Evolutionary conservation across 2,797 vertebrate species (phyloP).

Genomic region (Pagetopsis macropterus): DNA sequence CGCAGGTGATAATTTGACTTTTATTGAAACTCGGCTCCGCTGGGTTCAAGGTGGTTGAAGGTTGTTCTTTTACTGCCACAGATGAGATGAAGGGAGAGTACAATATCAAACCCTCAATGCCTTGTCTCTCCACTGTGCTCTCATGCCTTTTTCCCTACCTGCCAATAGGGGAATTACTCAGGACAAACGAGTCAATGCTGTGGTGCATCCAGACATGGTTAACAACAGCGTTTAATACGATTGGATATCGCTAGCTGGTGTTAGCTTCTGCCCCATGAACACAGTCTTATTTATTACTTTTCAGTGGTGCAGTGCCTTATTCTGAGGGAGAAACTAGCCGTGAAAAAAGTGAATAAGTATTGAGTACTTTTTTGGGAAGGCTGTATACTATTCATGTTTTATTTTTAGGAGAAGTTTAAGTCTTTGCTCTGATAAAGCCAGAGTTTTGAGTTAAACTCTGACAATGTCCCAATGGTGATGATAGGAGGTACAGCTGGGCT

Average conservation of each 20-base stretch:
- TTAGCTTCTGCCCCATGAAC: slow-evolving; percentile 38
- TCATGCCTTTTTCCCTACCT: slow-evolving; percentile 44
- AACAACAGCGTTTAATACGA: slow-evolving; percentile 72
- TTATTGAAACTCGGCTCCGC: slow-evolving; percentile 82
- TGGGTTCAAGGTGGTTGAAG: slow-evolving; percentile 82
- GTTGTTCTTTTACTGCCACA: slow-evolving; percentile 67
- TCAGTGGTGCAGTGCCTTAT: slow-evolving; percentile 27
- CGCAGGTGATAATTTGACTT: slow-evolving; percentile 78
- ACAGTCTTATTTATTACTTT: slow-evolving; percentile 51
- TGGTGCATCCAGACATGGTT: slow-evolving; percentile 73
- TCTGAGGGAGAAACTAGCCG: slow-evolving; percentile 23
- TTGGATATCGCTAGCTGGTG: slow-evolving; percentile 54
- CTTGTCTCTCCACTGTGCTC: slow-evolving; percentile 16
- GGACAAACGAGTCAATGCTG: slow-evolving; percentile 62
- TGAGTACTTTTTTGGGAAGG: slow-evolving; percentile 26
- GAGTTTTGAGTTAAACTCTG: slow-evolving; percentile 41
- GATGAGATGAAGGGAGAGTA: slow-evolving; percentile 48
- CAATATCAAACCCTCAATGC: slow-evolving; percentile 51
- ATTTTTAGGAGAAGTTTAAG: slow-evolving; percentile 33
- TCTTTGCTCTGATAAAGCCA: slow-evolving; percentile 39
- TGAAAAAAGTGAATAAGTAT: slow-evolving; percentile 35
- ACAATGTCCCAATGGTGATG: slow-evolving; percentile 7
- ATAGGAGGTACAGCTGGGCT: slow-evolving; percentile 34
- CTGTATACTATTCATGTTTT: slow-evolving; percentile 27
- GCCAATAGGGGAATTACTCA: slow-evolving; percentile 51